Base-by-base conservation (phyloP, 2,797 vertebrate species). In the Naso thynnoides region DNA sequence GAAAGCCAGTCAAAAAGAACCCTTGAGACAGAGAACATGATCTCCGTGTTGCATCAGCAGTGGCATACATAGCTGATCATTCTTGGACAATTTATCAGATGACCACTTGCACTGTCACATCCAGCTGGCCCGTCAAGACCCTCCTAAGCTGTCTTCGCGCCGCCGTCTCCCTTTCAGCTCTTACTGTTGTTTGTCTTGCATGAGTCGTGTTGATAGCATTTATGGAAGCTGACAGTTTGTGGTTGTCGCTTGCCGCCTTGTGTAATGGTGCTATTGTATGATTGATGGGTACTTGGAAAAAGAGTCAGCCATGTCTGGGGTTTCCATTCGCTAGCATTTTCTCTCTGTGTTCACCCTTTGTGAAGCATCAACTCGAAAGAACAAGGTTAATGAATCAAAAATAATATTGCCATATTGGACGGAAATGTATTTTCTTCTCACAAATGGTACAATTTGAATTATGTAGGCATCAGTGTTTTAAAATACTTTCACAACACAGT, bases 211-310 rank as follows among this genome's bases (percentile, higher is more conserved):
- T 76, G 67, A 88, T 88, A 86, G 84, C 59, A 31, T 90, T 91
- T 84, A 89, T 88, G 72, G 69, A 81, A 86, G 65, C 86, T 89
- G 92, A 86, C 89, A 91, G 82, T 78, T 79, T 86, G 87, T 73
- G 83, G 86, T 86, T 90, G 85, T 83, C 85, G 83, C 81, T 70
- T 88, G 83, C 79, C 68, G 78, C 83, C 79, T 84, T 19, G 21
- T 77, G 78, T 89, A 87, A 92, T 87, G 78, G 83, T 64, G 68
- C 41, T 39, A 61, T 56, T 57, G 31, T 66, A 52, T 89, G 93
- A 94, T 86, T 90, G 88, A 93, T 88, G 80, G 85, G 79, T 71
- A 61, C 68, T 71, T 48, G 62, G 41, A 52, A 66, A 69, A 79
- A 76, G 78, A 52, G 52, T 70, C 38, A 14, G 68, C 68, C 82